Evolutionary conservation across 37 sponge, comb jelly and placozoan species (phyloP).

Genomic region (Oopsacas minuta): DNA sequence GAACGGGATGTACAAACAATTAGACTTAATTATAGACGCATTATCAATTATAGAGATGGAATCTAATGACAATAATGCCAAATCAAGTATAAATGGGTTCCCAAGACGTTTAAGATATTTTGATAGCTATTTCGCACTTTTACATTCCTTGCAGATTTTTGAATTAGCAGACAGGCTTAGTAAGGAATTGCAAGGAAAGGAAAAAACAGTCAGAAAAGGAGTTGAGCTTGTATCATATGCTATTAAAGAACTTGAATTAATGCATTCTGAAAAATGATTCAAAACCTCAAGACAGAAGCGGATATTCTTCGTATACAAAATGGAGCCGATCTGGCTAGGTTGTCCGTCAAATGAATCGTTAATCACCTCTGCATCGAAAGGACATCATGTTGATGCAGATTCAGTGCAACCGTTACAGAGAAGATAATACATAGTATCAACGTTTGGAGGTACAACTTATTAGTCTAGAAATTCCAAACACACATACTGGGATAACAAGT

Average conservation of each 20-base stretch:
- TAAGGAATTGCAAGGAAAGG: neutral
- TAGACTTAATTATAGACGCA: neutral
- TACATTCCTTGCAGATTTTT: neutral
- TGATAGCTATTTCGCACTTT: neutral
- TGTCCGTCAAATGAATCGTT: neutral
- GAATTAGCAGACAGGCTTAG: neutral
- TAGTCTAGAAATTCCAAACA: neutral
- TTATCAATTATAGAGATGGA: neutral
- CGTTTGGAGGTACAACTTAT: neutral
- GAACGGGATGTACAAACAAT: neutral
- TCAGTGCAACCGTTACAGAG: neutral
- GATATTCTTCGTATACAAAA: neutral
- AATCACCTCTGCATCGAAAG: neutral
- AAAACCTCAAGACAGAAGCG: neutral
- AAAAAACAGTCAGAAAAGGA: neutral
- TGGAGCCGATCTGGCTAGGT: neutral
- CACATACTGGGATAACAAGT: neutral
- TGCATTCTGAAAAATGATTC: neutral
- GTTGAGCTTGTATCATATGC: neutral
- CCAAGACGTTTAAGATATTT: neutral
- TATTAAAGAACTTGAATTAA: neutral
- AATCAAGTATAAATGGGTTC: neutral
- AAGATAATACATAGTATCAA: neutral
- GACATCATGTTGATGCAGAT: neutral
- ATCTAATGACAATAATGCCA: neutral